Evolutionary conservation across 37 sponge, comb jelly and placozoan genomes (phyloP), one percentile per base, ranked within the genome.

Genomic region (Ianthella basta): DNA sequence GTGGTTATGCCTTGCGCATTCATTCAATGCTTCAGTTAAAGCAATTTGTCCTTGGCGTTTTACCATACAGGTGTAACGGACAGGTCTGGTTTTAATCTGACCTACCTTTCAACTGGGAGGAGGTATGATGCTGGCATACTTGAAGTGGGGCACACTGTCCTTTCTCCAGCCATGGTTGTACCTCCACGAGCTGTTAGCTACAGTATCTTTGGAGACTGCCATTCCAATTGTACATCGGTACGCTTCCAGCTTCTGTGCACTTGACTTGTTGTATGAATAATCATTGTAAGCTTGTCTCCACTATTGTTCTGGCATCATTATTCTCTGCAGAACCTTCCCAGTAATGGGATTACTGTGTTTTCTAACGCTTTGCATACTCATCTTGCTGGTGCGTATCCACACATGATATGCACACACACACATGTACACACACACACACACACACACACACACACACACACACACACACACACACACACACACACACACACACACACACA

Each of bases 331-430:
- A 44, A 30, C n/a, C 14, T 53, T 53, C 70, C 74, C 0, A 30
- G n/a, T 37, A 41, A 83, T 24, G 83, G 83, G 23, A 68, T 83
- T 10, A 66, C 68, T 54, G 83, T 83, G 10, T 83, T 83, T 83
- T 69, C 64, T 33, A 83, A 67, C 23, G 6, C 38, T 10, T 55
- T 83, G 8, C 83, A 83, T 59, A 77, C 50, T 8, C 50, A 44
- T 44, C 50, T 44, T 10, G 50, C 50, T 44, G 50, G 50, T 44
- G 8, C 50, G 8, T 44, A 44, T 44, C 50, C 3, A 44, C 50
- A 8, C 12, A 23, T 15, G 24, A 77, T 41, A 41, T 3, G 38
- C 79, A 77, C 27, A 41, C 55, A 38, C 55, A 77, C 79, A 77
- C 27, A 77, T n/a, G 12, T 37, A 44, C 8, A 44, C 50, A 44